phyloP scores from a whole-genome alignment of 2,113 vertebrate species.

The Phoxinus phoxinus region DNA sequence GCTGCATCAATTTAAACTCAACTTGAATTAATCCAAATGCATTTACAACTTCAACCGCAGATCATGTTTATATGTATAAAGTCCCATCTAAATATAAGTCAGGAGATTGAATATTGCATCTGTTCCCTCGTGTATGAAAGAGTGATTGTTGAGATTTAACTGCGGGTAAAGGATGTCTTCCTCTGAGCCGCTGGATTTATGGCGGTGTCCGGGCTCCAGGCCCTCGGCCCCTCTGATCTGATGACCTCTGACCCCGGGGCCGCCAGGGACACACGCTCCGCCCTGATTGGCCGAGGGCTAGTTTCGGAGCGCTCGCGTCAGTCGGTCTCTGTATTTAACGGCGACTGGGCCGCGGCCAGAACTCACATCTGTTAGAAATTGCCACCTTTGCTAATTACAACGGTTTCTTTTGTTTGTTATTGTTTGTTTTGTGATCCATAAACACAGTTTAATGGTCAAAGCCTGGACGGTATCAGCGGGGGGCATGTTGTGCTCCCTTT shows the following conservation, averaged over 20 bases:
- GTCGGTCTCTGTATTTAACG: conserved; percentile 57
- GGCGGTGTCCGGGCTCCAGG: conserved; percentile 56
- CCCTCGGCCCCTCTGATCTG: conserved; percentile 60
- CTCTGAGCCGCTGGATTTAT: conserved; percentile 65
- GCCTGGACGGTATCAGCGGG: conserved; percentile 27
- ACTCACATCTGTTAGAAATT: conserved; percentile 66
- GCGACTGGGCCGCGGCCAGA: conserved; percentile 40
- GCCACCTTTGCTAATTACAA: conserved; percentile 62
- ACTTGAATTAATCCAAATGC: too few relatives aligned
- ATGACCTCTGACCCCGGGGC: conserved; percentile 63
- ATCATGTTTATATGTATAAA: not conserved
- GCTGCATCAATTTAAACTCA: not conserved
- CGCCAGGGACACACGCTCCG: conserved; percentile 51
- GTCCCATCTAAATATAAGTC: not conserved
- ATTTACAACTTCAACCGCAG: too few relatives aligned
- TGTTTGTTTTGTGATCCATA: conserved; percentile 60
- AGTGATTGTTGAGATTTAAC: conserved; percentile 61
- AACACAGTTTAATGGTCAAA: conserved; percentile 49
- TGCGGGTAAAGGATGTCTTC: conserved; percentile 62
- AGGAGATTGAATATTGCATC: not conserved
- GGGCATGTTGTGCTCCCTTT: conserved; percentile 16
- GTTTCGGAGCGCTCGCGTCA: conserved; percentile 37
- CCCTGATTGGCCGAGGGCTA: conserved; percentile 51
- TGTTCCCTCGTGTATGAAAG: not conserved
- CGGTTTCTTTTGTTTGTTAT: conserved; percentile 58